Evolutionary conservation across 2,113 vertebrate species (phyloP).

Genomic region (Cebidichthys violaceus): DNA sequence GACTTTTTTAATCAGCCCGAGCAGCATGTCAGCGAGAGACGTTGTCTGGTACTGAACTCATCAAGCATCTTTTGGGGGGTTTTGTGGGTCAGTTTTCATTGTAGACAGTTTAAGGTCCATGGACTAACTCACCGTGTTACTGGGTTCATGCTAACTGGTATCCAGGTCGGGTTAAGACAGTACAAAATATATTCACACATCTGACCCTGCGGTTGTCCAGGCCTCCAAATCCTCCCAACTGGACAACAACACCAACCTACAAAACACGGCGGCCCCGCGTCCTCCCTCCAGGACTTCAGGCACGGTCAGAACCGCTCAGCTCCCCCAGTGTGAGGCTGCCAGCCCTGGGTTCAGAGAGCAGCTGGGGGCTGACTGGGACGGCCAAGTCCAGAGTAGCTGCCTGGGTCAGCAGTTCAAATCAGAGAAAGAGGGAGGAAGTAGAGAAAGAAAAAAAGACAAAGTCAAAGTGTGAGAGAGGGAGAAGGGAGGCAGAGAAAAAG

Average conservation of each 20-base stretch:
- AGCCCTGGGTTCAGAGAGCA: background rate
- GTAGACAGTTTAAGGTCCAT: too few relatives aligned
- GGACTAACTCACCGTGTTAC: too few relatives aligned
- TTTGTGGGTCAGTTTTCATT: too few relatives aligned
- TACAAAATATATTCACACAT: too few relatives aligned
- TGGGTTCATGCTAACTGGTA: too few relatives aligned
- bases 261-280: background rate
- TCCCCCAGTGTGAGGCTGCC: constrained; percentile 19
- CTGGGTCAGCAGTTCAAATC: constrained; percentile 37
- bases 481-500: background rate
- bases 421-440: background rate
- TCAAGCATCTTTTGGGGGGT: too few relatives aligned
- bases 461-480: background rate
- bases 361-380: constrained; percentile 9
- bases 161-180: too few relatives aligned
- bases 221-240: background rate
- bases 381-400: constrained; percentile 5
- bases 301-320: constrained; percentile 30
- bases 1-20: too few relatives aligned
- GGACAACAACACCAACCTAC: constrained; percentile 16
- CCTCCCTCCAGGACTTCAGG: constrained; percentile 14
- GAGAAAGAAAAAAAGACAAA: background rate
- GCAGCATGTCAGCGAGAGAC: too few relatives aligned
- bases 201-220: background rate
- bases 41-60: too few relatives aligned